A percentile compares a stretch with the other conserved stretches of the same genome.
phyloP scores from a whole-genome alignment of 2,888 invertebrate species.

The Erynnis tages region DNA sequence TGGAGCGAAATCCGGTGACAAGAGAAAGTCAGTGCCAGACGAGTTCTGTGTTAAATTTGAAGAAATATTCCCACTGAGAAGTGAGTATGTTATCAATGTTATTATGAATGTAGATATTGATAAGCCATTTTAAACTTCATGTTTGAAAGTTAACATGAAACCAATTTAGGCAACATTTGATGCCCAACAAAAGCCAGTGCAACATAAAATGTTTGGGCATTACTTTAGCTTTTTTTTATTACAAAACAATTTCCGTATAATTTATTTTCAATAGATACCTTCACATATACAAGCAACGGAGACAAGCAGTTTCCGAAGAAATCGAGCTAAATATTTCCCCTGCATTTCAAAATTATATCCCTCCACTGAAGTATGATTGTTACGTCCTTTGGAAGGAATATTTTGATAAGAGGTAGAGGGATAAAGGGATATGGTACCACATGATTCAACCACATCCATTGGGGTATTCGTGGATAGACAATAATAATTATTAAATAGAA shows the following conservation, averaged over 20 bases:
- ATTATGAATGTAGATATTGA: too few relatives aligned
- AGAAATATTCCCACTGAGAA: constrained; percentile 78
- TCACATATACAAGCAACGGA: too few relatives aligned
- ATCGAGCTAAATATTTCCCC: too few relatives aligned
- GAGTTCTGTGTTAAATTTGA: constrained; percentile 81
- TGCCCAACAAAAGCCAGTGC: too few relatives aligned
- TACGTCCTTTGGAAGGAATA: constrained; percentile 15
- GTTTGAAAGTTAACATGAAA: not conserved
- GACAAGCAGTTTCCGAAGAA: too few relatives aligned
- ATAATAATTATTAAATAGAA: too few relatives aligned
- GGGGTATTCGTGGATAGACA: constrained; percentile 16
- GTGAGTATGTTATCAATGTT: constrained; percentile 45
- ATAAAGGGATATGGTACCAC: constrained; percentile 26
- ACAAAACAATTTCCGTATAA: too few relatives aligned
- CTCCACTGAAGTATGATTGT: not conserved
- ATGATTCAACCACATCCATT: constrained; percentile 19
- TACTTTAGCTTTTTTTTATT: too few relatives aligned
- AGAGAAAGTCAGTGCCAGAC: constrained; percentile 59
- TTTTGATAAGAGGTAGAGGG: constrained; percentile 22
- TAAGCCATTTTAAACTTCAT: too few relatives aligned
- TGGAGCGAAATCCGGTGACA: constrained; percentile 67
- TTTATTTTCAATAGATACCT: too few relatives aligned
- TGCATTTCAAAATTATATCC: not conserved
- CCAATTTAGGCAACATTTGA: too few relatives aligned
- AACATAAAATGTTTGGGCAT: too few relatives aligned